phyloP scores from a whole-genome alignment of 2,113 vertebrate genomes.

The Campylorhamphus procurvoides region DNA sequence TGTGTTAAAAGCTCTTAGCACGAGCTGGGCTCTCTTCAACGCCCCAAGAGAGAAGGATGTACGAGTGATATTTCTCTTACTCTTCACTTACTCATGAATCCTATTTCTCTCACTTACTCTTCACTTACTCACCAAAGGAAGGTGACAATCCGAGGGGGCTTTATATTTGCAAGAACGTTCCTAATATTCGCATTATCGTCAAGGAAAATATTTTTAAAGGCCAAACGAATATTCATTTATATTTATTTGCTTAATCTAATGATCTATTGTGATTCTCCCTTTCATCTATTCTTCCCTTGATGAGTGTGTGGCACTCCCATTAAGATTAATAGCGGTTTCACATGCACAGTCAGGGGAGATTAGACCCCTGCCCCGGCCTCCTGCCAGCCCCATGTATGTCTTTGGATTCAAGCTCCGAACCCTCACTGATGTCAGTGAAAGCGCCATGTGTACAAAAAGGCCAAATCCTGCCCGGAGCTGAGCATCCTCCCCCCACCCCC shows the following conservation, averaged over 20 bases:
- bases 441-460: conserved; percentile 63
- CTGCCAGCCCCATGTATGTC: conserved; percentile 69
- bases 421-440: conserved; percentile 64
- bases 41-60: neutral
- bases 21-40: neutral
- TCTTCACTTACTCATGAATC: conserved; percentile 25
- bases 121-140: conserved; percentile 62
- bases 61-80: conserved; percentile 37
- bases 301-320: conserved; percentile 66
- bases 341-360: conserved; percentile 71
- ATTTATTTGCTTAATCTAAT: conserved; percentile 77
- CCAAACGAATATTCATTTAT: conserved; percentile 74
- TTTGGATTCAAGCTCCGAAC: conserved; percentile 66
- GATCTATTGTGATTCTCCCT: conserved; percentile 71
- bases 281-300: conserved; percentile 72
- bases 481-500: neutral
- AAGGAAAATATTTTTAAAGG: conserved; percentile 78
- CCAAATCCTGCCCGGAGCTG: conserved; percentile 45
- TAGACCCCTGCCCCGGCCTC: conserved; percentile 70
- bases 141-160: neutral
- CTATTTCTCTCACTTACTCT: conserved; percentile 39
- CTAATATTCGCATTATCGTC: conserved; percentile 67
- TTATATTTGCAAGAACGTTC: conserved; percentile 57
- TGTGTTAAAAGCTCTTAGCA: conserved; percentile 12
- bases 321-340: conserved; percentile 71